Base-by-base conservation (phyloP, 2,797 vertebrate species). In the Aldrovandia affinis region DNA sequence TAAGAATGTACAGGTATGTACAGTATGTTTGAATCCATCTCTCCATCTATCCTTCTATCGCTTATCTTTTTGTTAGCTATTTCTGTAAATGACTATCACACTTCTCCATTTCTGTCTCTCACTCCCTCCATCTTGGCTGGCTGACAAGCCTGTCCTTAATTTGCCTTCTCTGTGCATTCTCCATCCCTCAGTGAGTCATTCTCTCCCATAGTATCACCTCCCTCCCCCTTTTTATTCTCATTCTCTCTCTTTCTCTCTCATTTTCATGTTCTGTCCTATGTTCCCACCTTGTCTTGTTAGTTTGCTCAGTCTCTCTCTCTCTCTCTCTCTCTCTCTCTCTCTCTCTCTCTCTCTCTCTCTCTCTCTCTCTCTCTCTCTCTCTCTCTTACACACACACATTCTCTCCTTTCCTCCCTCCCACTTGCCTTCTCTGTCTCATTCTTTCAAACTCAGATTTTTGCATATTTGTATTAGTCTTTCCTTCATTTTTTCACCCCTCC, bases 121-220 rank as follows among this genome's bases (percentile, higher is more conserved):
- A 73, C 84, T 88, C 83, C 61, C 68, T 83, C 78, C 83, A 86
- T 86, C 81, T 87, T 87, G 75, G 85, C 86, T 77, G 84, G 65
- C 87, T 86, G 80, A 84, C 83, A 87, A 81, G 47, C 81, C 82
- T 83, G 77, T 85, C 86, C 87, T 86, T 88, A 88, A 81, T 86
- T 88, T 87, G 70, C 85, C 83, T 87, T 85, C 82, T 75, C 59
- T 61, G 82, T 80, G 82, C 82, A n/a, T 68, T 68, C 81, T 83
- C 77, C 68, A 15, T 73, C 65, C 75, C 63, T 73, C 83, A 30
- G 79, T 86, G 79, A 86, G 36, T 84, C 82, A 81, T 47, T 61
- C 28, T n/a, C n/a, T 78, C 52, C 25, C 50, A 42, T 33, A 80
- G 77, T 39, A 42, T 52, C 55, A 77, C 84, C 44, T 70, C 77